Evolutionary conservation across 2,888 invertebrate species (phyloP).

Genomic region (Eilema sororculum): DNA sequence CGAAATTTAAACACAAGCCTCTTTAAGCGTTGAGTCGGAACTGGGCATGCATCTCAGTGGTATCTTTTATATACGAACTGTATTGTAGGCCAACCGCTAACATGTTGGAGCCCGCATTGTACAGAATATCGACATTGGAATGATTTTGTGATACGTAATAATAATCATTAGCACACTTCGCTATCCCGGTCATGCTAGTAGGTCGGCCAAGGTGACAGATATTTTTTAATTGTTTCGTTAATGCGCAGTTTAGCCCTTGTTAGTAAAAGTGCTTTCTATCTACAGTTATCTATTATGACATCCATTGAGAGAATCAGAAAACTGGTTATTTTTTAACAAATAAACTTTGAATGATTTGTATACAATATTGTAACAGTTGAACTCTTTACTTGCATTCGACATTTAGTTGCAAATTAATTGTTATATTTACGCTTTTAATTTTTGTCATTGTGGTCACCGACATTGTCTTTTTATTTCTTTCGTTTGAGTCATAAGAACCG

Average conservation of each 20-base stretch:
- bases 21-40: slow-evolving; percentile 70
- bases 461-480: not conserved
- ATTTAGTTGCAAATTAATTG: too few species aligned
- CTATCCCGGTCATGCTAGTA: slow-evolving; percentile 76
- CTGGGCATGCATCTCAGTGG: slow-evolving; percentile 72
- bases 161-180: slow-evolving; percentile 81
- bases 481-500: not conserved
- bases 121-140: slow-evolving; percentile 63
- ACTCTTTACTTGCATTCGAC: too few species aligned
- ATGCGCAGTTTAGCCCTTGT: slow-evolving; percentile 42
- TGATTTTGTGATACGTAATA: slow-evolving; percentile 78
- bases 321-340: slow-evolving; percentile 3
- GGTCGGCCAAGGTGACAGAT: slow-evolving; percentile 79
- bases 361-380: too few species aligned
- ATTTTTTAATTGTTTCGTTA: slow-evolving; percentile 67
- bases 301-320: slow-evolving; percentile 5
- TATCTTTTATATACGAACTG: slow-evolving; percentile 80
- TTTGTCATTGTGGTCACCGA: not conserved
- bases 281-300: slow-evolving; percentile 8
- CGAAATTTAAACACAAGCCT: slow-evolving; percentile 65
- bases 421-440: too few species aligned
- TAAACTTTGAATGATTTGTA: not conserved
- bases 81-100: slow-evolving; percentile 85
- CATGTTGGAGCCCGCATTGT: slow-evolving; percentile 73
- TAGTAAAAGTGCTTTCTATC: slow-evolving; percentile 33